Evolutionary conservation across 2,888 invertebrate genomes (phyloP), one percentile per base, ranked within the genome.

Genomic region (Scelioninae gen. 2): DNA sequence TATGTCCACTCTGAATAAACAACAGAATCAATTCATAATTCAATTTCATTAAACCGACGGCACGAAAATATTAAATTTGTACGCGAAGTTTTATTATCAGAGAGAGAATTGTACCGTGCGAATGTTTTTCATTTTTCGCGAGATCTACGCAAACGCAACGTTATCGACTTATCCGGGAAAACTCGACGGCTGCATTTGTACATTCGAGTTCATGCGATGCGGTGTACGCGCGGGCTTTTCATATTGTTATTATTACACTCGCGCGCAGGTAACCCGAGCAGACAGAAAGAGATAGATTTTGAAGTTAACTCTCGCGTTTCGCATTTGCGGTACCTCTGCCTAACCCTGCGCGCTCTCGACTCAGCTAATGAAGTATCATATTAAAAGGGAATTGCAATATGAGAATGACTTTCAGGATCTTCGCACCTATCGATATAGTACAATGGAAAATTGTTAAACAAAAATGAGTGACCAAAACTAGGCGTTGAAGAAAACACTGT

Each of bases 281-380:
- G 67, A 45, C 13, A 43, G 58, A 70, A 64, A 39, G 74, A 60
- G 70, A 67, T 57, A 41, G 73, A 70, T 60, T 58, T 37, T 25
- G 57, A 58, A 57, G 68, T 69, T 71, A 63, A 73, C 53, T 60
- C 43, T 41, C 69, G 37, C 46, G 57, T 57, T 28, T 22, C 60
- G 60, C 53, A 65, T 69, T 73, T 75, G 71, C 48, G 68, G 60
- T 35, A 46, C 73, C 73, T 58, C 76, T 76, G 77, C 78, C 77
- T 63, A 45, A 19, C 67, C 50, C 71, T 76, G 77, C 75, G 74
- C 76, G 78, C 74, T 79, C 77, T 68, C 76, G 71, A 71, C 76
- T 71, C 75, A 74, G 79, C 80, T 84, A 84, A 84, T 82, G 81
- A 84, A 84, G 83, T 84, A 82, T 84, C 84, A 78, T 78, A 79